A percentile compares a stretch with the other conserved stretches of the same genome.
Conservation (phyloP, 2,888 invertebrate species). For the Amphimallon solstitiale region DNA sequence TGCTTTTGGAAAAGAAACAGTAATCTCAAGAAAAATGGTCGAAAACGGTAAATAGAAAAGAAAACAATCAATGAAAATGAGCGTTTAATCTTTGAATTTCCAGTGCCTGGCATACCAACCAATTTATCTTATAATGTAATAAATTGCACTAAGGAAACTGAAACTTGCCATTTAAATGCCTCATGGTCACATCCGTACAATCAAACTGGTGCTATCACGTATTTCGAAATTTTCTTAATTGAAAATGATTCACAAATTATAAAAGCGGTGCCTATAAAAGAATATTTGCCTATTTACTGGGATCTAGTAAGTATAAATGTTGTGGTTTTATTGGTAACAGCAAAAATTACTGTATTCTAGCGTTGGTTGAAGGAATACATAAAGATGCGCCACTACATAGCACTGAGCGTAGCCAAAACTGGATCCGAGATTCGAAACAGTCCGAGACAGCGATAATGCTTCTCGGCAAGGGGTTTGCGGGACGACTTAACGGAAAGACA, state of each 20-base stretch:
- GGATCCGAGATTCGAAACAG: too few species aligned
- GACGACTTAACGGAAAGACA: too few species aligned
- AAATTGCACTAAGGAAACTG: constrained; percentile 49
- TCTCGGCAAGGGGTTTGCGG: too few species aligned
- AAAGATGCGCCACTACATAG: too few species aligned
- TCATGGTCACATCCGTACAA: constrained; percentile 58
- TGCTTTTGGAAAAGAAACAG: constrained; percentile 51
- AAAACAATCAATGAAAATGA: background rate
- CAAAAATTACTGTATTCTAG: too few species aligned
- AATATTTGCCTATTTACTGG: constrained; percentile 39
- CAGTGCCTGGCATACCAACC: constrained; percentile 55
- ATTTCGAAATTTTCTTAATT: constrained; percentile 55
- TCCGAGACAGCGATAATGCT: too few species aligned
- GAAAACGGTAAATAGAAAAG: constrained; percentile 51
- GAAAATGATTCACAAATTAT: constrained; percentile 42
- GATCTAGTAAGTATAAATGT: constrained; percentile 44
- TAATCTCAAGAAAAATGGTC: constrained; percentile 46
- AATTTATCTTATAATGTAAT: constrained; percentile 56
- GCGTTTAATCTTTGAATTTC: constrained; percentile 20
- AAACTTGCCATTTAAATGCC: constrained; percentile 56
- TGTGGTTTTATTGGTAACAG: too few species aligned
- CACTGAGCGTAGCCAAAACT: too few species aligned
- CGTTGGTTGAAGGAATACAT: too few species aligned
- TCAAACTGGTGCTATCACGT: constrained; percentile 56
- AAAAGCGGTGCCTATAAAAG: constrained; percentile 8